These are phyloP conservation scores for Brachystomella parvula DNA, from an alignment of 1,140 invertebrate genomes.

Conservation along the genomic window DNA sequence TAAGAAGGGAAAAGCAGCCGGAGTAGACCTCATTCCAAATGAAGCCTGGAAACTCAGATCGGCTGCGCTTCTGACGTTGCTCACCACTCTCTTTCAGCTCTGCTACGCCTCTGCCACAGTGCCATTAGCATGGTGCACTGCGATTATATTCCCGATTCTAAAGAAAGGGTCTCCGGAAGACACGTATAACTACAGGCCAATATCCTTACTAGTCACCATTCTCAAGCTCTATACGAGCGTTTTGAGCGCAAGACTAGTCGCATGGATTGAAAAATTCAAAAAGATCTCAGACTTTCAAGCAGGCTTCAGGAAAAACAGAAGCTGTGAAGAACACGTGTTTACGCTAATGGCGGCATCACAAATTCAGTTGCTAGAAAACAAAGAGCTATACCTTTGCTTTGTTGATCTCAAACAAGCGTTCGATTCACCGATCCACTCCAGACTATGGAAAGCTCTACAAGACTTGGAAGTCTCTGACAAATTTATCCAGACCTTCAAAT, in stretches of 20 bases:
- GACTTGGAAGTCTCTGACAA: conserved; percentile 14
- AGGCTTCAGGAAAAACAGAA: no score
- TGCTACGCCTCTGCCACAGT: not conserved
- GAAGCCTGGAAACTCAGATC: conserved; percentile 1
- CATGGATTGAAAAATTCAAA: conserved; percentile 24
- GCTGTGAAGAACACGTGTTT: no score
- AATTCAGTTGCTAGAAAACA: conserved; percentile 7
- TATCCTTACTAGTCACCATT: conserved; percentile 33
- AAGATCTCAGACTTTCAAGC: no score
- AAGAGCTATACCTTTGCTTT: conserved; percentile 23
- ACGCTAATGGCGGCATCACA: no score
- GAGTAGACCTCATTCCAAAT: conserved; percentile 6
- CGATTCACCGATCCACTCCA: conserved; percentile 16
- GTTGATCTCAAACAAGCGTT: conserved; percentile 23
- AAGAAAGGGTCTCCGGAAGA: conserved; percentile 35
- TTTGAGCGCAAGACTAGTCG: conserved; percentile 28
- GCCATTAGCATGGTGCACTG: conserved; percentile 6
- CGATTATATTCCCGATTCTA: conserved; percentile 19
- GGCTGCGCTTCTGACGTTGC: not conserved
- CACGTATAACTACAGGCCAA: conserved; percentile 37
- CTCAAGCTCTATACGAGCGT: conserved; percentile 37
- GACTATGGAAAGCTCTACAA: conserved; percentile 21
- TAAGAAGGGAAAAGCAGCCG: conserved; percentile 2
- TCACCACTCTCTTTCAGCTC: not conserved
- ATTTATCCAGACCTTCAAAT: conserved; percentile 12